Evolutionary conservation across 2,797 vertebrate genomes (phyloP).

Genomic region (Danio choprae): DNA sequence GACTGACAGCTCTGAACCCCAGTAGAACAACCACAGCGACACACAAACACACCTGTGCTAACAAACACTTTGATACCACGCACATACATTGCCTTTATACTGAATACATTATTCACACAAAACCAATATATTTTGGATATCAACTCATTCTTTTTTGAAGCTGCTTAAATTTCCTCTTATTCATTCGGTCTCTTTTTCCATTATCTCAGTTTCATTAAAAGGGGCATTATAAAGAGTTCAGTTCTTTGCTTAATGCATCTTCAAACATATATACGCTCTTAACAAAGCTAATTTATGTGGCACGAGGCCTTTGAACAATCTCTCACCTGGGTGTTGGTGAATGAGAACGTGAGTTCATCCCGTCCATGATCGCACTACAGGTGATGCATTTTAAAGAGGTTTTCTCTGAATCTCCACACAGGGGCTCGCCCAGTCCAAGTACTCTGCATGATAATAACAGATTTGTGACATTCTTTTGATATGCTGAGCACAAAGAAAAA

Average conservation of each 20-base stretch:
- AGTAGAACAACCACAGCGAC: conserved; percentile 11
- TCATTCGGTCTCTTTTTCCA: not conserved
- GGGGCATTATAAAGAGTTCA: conserved; percentile 25
- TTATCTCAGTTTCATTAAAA: conserved; percentile 37
- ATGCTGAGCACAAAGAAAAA: conserved; percentile 51
- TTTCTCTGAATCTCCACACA: conserved; percentile 17
- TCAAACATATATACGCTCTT: conserved; percentile 53
- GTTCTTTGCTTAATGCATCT: conserved; percentile 50
- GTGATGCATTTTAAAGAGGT: conserved; percentile 37
- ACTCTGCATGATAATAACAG: conserved; percentile 44
- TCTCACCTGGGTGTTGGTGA: conserved; percentile 42
- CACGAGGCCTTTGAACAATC: conserved; percentile 47
- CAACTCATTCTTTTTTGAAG: not conserved
- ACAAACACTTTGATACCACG: conserved; percentile 1
- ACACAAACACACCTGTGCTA: conserved; percentile 27
- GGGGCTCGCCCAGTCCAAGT: conserved; percentile 18
- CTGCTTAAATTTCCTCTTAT: conserved; percentile 8
- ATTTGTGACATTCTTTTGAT: conserved; percentile 53
- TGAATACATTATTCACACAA: not conserved
- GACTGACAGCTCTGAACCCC: conserved; percentile 38
- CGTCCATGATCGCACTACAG: not conserved
- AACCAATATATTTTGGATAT: conserved; percentile 5
- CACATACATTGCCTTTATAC: conserved; percentile 6
- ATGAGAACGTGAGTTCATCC: conserved; percentile 8
- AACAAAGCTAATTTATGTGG: conserved; percentile 51